Percentiles rank a stretch among this genome's conserved stretches.
These are phyloP conservation scores for Cyprinodon diabolis DNA, from an alignment of 2,797 vertebrate genomes.

Conservation along the genomic window DNA sequence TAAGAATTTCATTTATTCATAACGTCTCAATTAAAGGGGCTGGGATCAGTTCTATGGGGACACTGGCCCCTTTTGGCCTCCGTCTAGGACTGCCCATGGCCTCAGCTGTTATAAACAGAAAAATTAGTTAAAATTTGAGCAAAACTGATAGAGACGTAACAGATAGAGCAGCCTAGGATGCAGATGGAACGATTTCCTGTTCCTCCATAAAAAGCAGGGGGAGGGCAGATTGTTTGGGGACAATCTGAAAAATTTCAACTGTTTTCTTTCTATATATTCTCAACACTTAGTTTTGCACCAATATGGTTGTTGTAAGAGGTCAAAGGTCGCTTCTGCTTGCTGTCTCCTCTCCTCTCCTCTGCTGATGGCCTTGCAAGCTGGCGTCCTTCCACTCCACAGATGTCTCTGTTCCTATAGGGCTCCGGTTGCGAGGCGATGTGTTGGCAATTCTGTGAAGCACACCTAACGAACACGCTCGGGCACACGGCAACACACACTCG, in stretches of 20 bases:
- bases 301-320: background rate
- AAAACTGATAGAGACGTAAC: too few species aligned
- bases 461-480: slow-evolving; percentile 65
- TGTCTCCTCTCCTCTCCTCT: slow-evolving; percentile 53
- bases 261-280: background rate
- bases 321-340: slow-evolving; percentile 34
- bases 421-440: slow-evolving; percentile 77
- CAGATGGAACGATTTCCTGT: too few species aligned
- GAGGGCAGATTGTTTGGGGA: background rate
- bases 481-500: slow-evolving; percentile 40
- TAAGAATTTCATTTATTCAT: too few species aligned
- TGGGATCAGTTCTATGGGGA: too few species aligned
- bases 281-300: background rate
- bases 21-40: too few species aligned
- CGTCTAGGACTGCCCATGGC: too few species aligned
- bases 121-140: too few species aligned
- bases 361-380: slow-evolving; percentile 78
- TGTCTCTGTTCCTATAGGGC: slow-evolving; percentile 83
- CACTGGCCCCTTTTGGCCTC: too few species aligned
- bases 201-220: too few species aligned
- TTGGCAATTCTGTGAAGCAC: slow-evolving; percentile 81
- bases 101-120: too few species aligned
- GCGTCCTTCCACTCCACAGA: slow-evolving; percentile 81
- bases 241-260: background rate
- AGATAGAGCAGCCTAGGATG: too few species aligned